phyloP scores from a whole-genome alignment of 2,888 invertebrate genomes.

The Dryocosmus kuriphilus region DNA sequence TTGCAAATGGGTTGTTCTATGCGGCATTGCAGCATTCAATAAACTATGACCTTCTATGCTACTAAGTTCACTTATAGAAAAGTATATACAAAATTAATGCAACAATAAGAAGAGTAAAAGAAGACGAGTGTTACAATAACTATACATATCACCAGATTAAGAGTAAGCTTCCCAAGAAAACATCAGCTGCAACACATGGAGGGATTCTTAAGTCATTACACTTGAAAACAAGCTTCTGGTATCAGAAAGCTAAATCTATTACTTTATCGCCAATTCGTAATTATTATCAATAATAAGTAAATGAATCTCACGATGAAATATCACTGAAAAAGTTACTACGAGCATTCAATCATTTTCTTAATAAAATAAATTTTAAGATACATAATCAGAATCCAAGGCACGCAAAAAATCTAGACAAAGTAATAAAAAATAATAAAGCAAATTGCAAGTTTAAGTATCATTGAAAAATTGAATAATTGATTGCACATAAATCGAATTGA shows the following conservation, averaged over 20 bases:
- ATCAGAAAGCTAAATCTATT: neutral
- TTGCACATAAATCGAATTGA: too few relatives aligned
- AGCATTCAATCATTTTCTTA: neutral
- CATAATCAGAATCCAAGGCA: conserved; percentile 20
- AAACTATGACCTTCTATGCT: neutral
- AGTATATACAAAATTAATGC: conserved; percentile 25
- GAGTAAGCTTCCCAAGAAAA: conserved; percentile 28
- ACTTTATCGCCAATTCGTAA: neutral
- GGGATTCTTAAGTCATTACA: conserved; percentile 6
- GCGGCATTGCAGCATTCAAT: neutral
- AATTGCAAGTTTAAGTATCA: too few relatives aligned
- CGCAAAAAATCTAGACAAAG: neutral
- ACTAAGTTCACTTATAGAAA: conserved; percentile 8
- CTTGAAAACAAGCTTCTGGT: neutral
- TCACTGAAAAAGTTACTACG: neutral
- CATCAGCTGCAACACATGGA: conserved; percentile 12
- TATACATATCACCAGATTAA: conserved; percentile 31
- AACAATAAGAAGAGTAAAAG: neutral
- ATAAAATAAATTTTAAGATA: neutral
- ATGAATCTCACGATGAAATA: neutral
- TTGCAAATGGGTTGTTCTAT: neutral
- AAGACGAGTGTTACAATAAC: conserved; percentile 21
- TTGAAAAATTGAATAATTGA: too few relatives aligned
- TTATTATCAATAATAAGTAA: neutral
- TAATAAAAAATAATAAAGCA: too few relatives aligned